Conservation (phyloP, 2,797 vertebrate species). For the Cuculus canorus region DNA sequence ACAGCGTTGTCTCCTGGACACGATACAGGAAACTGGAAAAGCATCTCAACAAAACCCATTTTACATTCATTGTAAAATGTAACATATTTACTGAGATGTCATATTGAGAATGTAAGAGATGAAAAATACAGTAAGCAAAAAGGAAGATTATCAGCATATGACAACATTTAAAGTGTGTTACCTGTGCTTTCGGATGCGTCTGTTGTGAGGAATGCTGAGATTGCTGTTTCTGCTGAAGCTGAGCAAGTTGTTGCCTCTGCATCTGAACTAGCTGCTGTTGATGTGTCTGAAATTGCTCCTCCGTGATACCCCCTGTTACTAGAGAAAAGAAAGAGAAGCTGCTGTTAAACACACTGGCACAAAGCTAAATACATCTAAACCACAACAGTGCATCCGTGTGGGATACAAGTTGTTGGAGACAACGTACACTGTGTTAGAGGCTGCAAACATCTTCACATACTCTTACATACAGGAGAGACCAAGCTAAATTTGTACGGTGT, state of each 20-base stretch:
- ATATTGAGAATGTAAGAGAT: rapidly evolving
- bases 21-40: neutral
- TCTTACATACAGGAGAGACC: neutral
- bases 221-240: slow-evolving; percentile 87
- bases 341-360: neutral
- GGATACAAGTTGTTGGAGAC: neutral
- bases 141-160: neutral
- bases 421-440: rapidly evolving
- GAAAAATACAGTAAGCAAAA: neutral
- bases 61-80: rapidly evolving
- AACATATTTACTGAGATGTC: rapidly evolving
- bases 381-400: rapidly evolving
- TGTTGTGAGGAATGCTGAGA: slow-evolving; percentile 82
- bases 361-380: neutral
- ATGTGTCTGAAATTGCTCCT: slow-evolving; percentile 91
- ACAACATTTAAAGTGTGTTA: neutral
- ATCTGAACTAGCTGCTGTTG: slow-evolving; percentile 92
- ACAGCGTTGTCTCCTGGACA: neutral
- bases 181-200: slow-evolving; percentile 82
- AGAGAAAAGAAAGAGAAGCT: slow-evolving; percentile 9
- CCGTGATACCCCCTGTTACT: slow-evolving; percentile 88
- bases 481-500: neutral
- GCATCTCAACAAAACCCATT: neutral
- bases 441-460: neutral
- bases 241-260: slow-evolving; percentile 90